Percentiles rank a stretch among this genome's conserved stretches.
These are phyloP conservation scores for Heliangelus exortis DNA, from an alignment of 2,797 vertebrate genomes.

Conservation along the genomic window DNA sequence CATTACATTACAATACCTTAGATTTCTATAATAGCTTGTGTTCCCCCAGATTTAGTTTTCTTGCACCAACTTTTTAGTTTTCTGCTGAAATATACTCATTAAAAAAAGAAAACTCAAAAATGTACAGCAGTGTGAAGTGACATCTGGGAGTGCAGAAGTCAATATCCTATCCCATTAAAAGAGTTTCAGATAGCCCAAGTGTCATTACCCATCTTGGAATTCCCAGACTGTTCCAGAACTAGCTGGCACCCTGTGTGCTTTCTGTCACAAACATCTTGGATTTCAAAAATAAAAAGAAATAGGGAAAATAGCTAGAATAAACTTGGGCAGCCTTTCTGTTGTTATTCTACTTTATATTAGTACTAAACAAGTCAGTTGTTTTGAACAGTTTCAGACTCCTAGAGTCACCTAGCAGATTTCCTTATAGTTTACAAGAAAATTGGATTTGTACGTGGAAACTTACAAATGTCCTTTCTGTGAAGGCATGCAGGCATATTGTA, in stretches of 20 bases:
- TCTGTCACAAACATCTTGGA: background rate
- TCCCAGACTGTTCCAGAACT: background rate
- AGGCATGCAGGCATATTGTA: background rate
- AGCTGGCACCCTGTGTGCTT: background rate
- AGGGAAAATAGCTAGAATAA: background rate
- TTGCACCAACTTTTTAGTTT: background rate
- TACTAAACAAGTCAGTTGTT: background rate
- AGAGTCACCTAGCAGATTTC: background rate
- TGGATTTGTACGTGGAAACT: background rate
- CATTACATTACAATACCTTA: no score
- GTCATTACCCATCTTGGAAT: background rate
- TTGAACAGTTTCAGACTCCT: background rate
- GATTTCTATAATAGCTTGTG: background rate
- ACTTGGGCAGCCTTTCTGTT: background rate
- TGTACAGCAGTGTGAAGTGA: background rate
- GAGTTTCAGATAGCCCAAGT: background rate
- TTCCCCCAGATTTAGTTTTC: background rate
- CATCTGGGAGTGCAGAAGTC: background rate
- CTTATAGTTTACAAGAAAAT: background rate
- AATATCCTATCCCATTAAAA: background rate
- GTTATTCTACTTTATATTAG: background rate
- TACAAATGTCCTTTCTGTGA: background rate
- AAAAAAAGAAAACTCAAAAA: background rate
- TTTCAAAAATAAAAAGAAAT: background rate
- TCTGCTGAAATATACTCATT: background rate